Conservation (phyloP, 2,888 invertebrate genomes). For the Lasius fuliginosus region DNA sequence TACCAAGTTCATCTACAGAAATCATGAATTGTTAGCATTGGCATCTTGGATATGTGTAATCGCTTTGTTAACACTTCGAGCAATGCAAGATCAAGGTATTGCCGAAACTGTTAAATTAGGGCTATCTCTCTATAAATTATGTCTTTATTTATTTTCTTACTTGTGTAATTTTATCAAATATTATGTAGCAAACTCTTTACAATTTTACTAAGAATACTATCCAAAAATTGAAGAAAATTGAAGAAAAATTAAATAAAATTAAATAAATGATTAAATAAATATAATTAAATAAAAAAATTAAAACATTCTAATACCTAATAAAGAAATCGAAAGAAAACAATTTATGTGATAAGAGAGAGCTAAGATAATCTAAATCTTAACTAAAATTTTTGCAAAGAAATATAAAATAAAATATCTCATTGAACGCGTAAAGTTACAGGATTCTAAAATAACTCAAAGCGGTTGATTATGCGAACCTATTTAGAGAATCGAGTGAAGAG, state of each 20-base stretch:
- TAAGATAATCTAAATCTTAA: background rate
- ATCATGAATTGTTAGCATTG: slow-evolving; percentile 24
- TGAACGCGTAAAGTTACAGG: background rate
- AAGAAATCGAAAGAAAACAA: background rate
- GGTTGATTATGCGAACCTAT: background rate
- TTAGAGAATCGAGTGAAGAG: background rate
- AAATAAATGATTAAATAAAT: background rate
- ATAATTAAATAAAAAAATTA: background rate
- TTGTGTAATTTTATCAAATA: slow-evolving; percentile 9
- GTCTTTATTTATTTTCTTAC: background rate
- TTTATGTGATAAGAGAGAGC: background rate
- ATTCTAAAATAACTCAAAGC: background rate
- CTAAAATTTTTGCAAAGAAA: background rate
- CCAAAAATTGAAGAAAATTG: too few relatives aligned
- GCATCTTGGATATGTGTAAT: slow-evolving; percentile 31
- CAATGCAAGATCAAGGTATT: background rate
- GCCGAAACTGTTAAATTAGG: background rate
- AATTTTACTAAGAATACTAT: background rate
- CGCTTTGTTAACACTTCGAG: slow-evolving; percentile 12
- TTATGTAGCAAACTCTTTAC: background rate
- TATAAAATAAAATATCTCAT: background rate
- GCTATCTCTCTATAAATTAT: background rate
- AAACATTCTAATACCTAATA: background rate
- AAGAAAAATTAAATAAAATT: background rate
- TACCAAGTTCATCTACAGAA: slow-evolving; percentile 19